Percentiles rank a stretch among this genome's conserved stretches.
Evolutionary conservation across 2,113 vertebrate species (phyloP).

Genomic region (Microtus oregoni): DNA sequence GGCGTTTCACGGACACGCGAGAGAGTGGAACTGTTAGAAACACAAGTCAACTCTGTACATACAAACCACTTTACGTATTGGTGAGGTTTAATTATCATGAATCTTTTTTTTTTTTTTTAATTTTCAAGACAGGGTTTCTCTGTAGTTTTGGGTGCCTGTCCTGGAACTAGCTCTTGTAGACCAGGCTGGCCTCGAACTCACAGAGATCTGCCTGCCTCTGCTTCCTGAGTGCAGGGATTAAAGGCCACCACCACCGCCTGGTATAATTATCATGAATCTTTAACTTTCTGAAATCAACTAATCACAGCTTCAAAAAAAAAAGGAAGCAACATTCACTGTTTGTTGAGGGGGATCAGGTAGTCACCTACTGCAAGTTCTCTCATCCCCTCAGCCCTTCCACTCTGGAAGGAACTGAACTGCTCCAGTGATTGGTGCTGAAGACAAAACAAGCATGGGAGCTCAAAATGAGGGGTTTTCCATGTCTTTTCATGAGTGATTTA

Average conservation of each 20-base stretch:
- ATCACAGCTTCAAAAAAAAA: background rate
- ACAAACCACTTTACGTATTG: background rate
- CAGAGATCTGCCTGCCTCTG: no score
- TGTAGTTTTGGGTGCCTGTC: no score
- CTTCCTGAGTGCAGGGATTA: no score
- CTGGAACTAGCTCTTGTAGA: no score
- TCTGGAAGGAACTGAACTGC: background rate
- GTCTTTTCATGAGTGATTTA: background rate
- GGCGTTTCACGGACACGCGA: background rate
- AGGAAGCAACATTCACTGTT: background rate
- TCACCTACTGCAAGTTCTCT: background rate
- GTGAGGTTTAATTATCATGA: background rate
- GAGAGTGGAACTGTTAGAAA: background rate
- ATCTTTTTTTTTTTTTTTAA: background rate
- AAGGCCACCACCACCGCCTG: no score
- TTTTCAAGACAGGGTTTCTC: no score
- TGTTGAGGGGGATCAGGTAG: background rate
- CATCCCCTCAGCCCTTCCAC: background rate
- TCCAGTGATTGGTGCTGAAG: background rate
- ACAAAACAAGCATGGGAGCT: background rate
- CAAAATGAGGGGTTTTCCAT: background rate
- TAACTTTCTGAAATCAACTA: slow-evolving; percentile 23
- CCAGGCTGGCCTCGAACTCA: no score
- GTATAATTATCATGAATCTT: background rate
- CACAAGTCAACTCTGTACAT: background rate